These are phyloP conservation scores for Gnatocerus cornutus DNA, from an alignment of 2,888 invertebrate genomes.

Conservation along the genomic window DNA sequence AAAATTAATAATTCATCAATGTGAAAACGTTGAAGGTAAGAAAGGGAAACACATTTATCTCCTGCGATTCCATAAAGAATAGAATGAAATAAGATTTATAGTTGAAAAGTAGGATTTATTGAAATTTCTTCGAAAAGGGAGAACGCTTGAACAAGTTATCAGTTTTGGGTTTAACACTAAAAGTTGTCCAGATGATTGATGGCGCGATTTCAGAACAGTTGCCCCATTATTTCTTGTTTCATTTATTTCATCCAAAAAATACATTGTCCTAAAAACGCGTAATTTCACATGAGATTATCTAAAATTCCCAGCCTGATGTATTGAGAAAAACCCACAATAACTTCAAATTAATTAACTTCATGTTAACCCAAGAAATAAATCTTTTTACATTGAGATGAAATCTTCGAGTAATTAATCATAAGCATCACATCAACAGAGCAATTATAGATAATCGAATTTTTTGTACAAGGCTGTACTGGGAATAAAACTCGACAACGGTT, in stretches of 20 bases:
- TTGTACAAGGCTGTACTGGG: not conserved
- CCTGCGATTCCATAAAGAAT: constrained; percentile 13
- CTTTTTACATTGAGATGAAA: constrained; percentile 37
- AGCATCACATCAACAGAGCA: constrained; percentile 32
- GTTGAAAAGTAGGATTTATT: constrained; percentile 39
- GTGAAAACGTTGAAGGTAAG: constrained; percentile 27
- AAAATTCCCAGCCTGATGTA: constrained; percentile 17
- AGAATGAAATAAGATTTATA: constrained; percentile 41
- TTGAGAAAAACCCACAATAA: constrained; percentile 18
- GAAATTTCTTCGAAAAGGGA: constrained; percentile 32
- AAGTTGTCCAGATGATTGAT: constrained; percentile 2
- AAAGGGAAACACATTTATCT: constrained; percentile 39
- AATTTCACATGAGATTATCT: constrained; percentile 36
- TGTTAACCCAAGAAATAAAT: constrained; percentile 35
- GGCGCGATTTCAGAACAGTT: not conserved
- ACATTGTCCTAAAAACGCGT: constrained; percentile 33
- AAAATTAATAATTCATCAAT: constrained; percentile 36
- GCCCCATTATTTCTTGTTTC: constrained; percentile 11
- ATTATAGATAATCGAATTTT: constrained; percentile 37
- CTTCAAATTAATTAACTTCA: constrained; percentile 32
- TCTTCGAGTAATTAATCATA: constrained; percentile 39
- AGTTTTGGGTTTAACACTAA: not conserved
- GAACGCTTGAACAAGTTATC: constrained; percentile 17
- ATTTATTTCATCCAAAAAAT: constrained; percentile 16
- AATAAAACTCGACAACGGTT: not conserved